Evolutionary conservation across 1,140 invertebrate species (phyloP).

Genomic region (Vanessa tameamea): DNA sequence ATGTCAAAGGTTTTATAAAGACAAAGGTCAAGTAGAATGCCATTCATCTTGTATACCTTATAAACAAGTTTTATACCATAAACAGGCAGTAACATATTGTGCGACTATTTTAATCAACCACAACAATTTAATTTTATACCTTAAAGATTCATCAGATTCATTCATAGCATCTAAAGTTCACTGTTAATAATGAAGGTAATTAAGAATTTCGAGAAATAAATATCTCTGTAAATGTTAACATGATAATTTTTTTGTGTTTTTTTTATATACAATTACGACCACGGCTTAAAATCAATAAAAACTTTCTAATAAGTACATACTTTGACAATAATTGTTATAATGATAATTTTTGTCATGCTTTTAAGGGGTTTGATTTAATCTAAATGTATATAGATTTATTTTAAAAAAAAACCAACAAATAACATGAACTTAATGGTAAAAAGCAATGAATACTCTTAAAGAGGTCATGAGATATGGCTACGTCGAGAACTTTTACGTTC

Average conservation of each 20-base stretch:
- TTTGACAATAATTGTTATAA: background rate
- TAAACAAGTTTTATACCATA: constrained; percentile 2
- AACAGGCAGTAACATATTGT: background rate
- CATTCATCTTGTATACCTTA: constrained; percentile 1
- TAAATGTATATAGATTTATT: too few species aligned
- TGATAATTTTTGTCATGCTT: background rate
- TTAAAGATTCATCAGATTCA: background rate
- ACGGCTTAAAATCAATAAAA: too few species aligned
- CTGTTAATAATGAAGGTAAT: too few species aligned
- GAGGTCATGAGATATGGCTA: constrained; percentile 47
- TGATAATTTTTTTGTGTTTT: too few species aligned
- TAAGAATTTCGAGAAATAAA: too few species aligned
- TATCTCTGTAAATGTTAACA: too few species aligned
- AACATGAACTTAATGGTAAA: background rate
- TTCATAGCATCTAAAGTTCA: too few species aligned
- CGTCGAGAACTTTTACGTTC: constrained; percentile 37
- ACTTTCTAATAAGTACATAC: background rate
- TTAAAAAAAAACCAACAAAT: too few species aligned
- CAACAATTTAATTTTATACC: background rate
- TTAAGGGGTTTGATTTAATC: background rate
- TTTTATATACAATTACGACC: too few species aligned
- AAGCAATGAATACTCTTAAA: constrained; percentile 22
- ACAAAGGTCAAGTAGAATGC: background rate
- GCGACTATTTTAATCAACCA: background rate
- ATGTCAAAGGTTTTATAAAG: background rate